Percentiles rank a stretch among this genome's conserved stretches.
phyloP scores from a whole-genome alignment of 2,888 invertebrate species.

The Cephus runcator region DNA sequence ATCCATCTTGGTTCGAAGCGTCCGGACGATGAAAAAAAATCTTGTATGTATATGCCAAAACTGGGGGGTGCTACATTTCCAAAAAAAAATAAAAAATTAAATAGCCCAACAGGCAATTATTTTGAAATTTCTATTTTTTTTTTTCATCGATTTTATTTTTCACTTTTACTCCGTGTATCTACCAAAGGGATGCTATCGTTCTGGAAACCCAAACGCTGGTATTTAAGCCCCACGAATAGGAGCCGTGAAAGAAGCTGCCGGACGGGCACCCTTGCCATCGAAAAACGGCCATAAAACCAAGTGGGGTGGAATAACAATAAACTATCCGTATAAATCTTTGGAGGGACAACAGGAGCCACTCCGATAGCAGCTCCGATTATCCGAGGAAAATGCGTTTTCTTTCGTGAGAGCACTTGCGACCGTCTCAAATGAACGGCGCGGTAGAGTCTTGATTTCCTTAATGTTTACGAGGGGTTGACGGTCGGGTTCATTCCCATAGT shows the following conservation, averaged over 20 bases:
- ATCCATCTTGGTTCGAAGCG: too few species aligned
- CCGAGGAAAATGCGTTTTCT: slow-evolving; percentile 57
- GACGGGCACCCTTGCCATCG: slow-evolving; percentile 29
- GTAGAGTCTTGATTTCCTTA: slow-evolving; percentile 18
- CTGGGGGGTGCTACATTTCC: too few species aligned
- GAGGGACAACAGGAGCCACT: slow-evolving; percentile 45
- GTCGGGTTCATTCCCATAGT: background rate
- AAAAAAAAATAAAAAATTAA: too few species aligned
- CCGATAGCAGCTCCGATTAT: slow-evolving; percentile 57
- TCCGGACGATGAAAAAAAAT: too few species aligned
- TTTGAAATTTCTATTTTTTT: background rate
- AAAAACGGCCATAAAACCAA: slow-evolving; percentile 57
- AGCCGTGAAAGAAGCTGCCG: slow-evolving; percentile 40
- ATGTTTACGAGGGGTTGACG: slow-evolving; percentile 13
- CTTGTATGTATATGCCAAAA: too few species aligned
- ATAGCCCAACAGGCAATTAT: too few species aligned
- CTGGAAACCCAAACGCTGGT: slow-evolving; percentile 16
- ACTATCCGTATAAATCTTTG: slow-evolving; percentile 58
- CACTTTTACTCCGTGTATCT: too few species aligned
- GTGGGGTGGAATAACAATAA: slow-evolving; percentile 61
- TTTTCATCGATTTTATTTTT: background rate
- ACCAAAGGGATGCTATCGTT: too few species aligned
- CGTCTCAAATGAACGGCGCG: slow-evolving; percentile 17
- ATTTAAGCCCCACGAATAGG: slow-evolving; percentile 38
- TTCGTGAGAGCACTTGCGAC: slow-evolving; percentile 32